Conservation (phyloP, 1,140 invertebrate species). For the Tetraneura akinire region DNA sequence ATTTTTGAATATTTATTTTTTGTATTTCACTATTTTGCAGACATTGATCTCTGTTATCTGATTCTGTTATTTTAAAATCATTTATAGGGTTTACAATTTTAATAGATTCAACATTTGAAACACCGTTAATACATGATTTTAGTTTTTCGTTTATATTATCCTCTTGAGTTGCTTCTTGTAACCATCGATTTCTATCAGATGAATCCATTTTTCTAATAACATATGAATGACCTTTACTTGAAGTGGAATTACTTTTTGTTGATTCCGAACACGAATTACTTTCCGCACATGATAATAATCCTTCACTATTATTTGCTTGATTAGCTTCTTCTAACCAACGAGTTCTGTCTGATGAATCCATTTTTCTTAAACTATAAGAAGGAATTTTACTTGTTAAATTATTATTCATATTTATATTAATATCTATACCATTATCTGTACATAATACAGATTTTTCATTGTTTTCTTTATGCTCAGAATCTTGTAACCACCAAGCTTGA, state of each 20-base stretch:
- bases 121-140: neutral
- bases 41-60: neutral
- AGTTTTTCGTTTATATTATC: neutral
- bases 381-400: neutral
- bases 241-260: neutral
- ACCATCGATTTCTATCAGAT: constrained; percentile 37
- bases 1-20: neutral
- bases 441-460: neutral
- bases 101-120: neutral
- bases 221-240: constrained; percentile 7
- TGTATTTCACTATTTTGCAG: neutral
- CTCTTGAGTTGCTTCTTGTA: constrained; percentile 29
- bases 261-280: constrained; percentile 34
- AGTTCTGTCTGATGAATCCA: constrained; percentile 46
- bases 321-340: constrained; percentile 47
- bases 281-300: neutral
- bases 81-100: neutral
- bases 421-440: neutral
- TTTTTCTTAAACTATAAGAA: constrained; percentile 48
- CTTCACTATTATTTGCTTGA: neutral
- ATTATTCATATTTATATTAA: constrained; percentile 20
- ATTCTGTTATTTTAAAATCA: neutral
- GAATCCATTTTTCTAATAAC: constrained; percentile 50
- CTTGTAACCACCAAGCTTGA: constrained; percentile 40
- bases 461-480: constrained; percentile 2